Base-by-base conservation (phyloP, 2,797 vertebrate species). In the Sternotherus odoratus region DNA sequence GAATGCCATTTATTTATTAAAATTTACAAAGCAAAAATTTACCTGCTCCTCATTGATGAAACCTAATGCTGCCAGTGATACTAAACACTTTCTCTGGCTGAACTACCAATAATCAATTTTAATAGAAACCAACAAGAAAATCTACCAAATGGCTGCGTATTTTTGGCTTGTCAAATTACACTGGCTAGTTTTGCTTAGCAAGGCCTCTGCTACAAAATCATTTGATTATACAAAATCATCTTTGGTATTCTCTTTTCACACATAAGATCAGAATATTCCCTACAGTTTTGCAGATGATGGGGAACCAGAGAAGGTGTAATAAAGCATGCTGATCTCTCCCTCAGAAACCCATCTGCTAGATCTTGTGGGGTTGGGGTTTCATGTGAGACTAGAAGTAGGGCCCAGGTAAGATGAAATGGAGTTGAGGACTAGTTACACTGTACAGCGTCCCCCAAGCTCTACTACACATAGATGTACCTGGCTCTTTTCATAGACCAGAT, bases 11-110 rank as follows among this genome's bases (percentile, higher is more conserved):
- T 97, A 94, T 95, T 97, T 97, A 91, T 95, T 91, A 91, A 92
- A 86, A 94, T 96, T 95, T 95, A 96, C 91, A 96, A 96, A 93
- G 91, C 77, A 94, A 92, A 90, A 81, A 83, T 91, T 88, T 94
- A 92, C 86, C 77, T 83, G 77, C 50, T 94, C 89, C 80, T 94
- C 28, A 84, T 92, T 92, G 84, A 96, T 89, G 90, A 87, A 95
- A 30, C 43, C 56, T 49, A 82, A 84, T 54, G 89, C 26, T 63
- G 53, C 53, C 77, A 85, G 77, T 89, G 89, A 94, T 39, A 82
- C 26, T 92, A 82, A 91, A 92, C 69, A 57, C 26, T 85, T 87
- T 19, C 56, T 92, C 46, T 75, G 26, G 63, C 51, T 83, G 57
- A 91, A 53, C 51, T 82, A 81, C 39, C 39, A 49, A 56, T 24